phyloP scores from a whole-genome alignment of 2,888 invertebrate genomes.

The Nycteola revayana region DNA sequence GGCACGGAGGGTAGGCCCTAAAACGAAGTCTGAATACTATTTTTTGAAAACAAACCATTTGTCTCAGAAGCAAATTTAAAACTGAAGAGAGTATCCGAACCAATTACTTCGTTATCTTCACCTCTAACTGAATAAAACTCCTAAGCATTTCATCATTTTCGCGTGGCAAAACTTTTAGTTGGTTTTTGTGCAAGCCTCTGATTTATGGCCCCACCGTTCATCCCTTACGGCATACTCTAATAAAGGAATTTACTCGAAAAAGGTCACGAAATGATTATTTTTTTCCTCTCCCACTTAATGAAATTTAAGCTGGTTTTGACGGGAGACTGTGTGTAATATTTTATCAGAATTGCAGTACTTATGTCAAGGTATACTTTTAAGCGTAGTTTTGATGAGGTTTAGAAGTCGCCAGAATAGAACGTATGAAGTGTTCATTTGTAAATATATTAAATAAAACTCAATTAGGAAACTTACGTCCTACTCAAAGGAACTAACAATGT shows the following conservation, averaged over 20 bases:
- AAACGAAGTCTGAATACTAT: no score
- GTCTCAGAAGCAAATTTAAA: constrained; percentile 8
- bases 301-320: constrained; percentile 44
- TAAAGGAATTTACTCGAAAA: constrained; percentile 62
- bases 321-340: constrained; percentile 30
- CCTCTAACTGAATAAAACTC: constrained; percentile 74
- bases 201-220: constrained; percentile 63
- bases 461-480: no score
- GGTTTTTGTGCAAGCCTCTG: constrained; percentile 72
- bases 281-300: constrained; percentile 40
- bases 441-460: no score
- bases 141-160: constrained; percentile 71
- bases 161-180: constrained; percentile 69
- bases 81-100: constrained; percentile 36
- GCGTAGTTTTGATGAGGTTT: not conserved
- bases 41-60: no score
- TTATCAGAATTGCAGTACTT: constrained; percentile 27
- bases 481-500: no score
- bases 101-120: constrained; percentile 70
- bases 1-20: no score
- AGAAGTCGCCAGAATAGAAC: no score
- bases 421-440: no score
- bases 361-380: constrained; percentile 14
- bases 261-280: constrained; percentile 58
- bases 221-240: constrained; percentile 56